Evolutionary conservation across 37 sponge, comb jelly and placozoan species (phyloP).

Genomic region (Aphrocallistes beatrix): DNA sequence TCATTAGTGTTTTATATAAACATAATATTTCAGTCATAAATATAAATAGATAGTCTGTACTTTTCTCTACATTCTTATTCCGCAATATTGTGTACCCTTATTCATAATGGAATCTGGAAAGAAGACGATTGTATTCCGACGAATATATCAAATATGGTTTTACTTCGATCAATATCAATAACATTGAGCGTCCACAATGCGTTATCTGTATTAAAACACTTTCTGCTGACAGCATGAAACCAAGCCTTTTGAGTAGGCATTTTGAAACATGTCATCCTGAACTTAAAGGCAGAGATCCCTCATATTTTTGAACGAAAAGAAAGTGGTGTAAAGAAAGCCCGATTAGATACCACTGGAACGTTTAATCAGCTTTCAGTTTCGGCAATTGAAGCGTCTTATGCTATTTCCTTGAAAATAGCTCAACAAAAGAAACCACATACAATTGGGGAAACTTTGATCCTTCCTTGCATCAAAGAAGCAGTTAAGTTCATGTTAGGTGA

Average conservation of each 20-base stretch:
- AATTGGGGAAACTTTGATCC: neutral
- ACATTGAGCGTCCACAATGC: neutral
- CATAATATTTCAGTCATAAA: too few relatives aligned
- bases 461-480: slow-evolving; percentile 5
- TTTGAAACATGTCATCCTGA: neutral
- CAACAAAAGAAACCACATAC: neutral
- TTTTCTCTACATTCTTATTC: too few relatives aligned
- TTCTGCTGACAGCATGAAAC: neutral
- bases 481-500: neutral
- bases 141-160: neutral
- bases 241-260: neutral
- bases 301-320: neutral
- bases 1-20: too few relatives aligned
- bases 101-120: neutral
- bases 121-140: neutral
- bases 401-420: slow-evolving; percentile 11
- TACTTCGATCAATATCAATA: neutral
- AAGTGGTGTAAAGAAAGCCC: neutral
- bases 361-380: neutral
- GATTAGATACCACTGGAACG: neutral
- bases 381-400: neutral
- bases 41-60: too few relatives aligned
- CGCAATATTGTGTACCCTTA: too few relatives aligned
- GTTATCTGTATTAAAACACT: slow-evolving; percentile 7
- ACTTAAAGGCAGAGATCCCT: neutral